Evolutionary conservation across 2,113 vertebrate genomes (phyloP).

Genomic region (Natator depressus): DNA sequence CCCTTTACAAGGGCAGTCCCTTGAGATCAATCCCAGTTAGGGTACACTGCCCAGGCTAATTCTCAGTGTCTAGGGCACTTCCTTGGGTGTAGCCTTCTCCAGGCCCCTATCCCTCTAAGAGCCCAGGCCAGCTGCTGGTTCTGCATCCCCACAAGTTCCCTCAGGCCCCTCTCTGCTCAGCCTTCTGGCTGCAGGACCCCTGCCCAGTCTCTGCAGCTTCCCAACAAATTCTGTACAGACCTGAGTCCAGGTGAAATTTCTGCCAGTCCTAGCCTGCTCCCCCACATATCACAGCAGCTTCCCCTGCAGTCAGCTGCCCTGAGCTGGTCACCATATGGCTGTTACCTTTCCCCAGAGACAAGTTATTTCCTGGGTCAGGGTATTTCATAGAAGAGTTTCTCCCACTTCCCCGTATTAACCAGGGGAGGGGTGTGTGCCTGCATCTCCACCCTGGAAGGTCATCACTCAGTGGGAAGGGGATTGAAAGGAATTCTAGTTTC

Average conservation of each 20-base stretch:
- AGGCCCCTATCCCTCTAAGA: accelerated
- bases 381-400: not conserved
- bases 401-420: not conserved
- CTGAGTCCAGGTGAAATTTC: not conserved
- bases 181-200: not conserved
- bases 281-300: too few species aligned
- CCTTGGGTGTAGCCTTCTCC: not conserved
- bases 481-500: not conserved
- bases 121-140: too few species aligned
- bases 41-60: not conserved
- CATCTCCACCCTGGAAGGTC: not conserved
- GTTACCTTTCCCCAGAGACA: not conserved
- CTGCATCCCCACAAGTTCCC: not conserved
- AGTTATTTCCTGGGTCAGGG: not conserved
- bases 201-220: not conserved
- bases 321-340: too few species aligned
- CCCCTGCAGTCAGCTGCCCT: not conserved
- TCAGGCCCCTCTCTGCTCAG: not conserved
- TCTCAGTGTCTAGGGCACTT: not conserved
- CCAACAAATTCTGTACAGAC: not conserved
- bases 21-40: not conserved
- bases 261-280: not conserved
- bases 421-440: not conserved
- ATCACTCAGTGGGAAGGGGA: not conserved
- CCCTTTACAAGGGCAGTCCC: too few species aligned